Conservation (phyloP, 2,888 invertebrate species). For the Patella ulyssiponensis region DNA sequence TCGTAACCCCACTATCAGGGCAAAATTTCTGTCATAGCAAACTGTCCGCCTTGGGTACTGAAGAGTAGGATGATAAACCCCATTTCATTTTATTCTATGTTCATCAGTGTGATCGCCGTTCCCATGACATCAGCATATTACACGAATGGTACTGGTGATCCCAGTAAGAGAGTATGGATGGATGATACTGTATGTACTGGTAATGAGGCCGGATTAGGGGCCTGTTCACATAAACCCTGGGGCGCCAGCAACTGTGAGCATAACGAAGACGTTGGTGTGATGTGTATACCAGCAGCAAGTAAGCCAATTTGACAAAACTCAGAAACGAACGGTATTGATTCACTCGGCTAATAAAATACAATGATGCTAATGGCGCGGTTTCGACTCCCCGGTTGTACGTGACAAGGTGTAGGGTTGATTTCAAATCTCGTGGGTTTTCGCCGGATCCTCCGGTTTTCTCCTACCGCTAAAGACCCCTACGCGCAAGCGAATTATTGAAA, state of each 20-base stretch:
- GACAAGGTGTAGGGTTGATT: too few relatives aligned
- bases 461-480: too few relatives aligned
- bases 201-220: slow-evolving; percentile 46
- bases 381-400: too few relatives aligned
- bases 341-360: background rate
- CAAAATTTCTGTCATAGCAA: too few relatives aligned
- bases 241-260: slow-evolving; percentile 51
- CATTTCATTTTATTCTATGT: background rate
- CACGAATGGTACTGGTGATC: slow-evolving; percentile 44
- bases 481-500: too few relatives aligned
- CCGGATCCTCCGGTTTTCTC: too few relatives aligned
- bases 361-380: too few relatives aligned
- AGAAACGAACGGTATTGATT: too few relatives aligned
- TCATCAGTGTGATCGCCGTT: slow-evolving; percentile 41
- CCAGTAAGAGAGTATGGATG: slow-evolving; percentile 40
- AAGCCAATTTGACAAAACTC: background rate
- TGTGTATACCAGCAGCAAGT: slow-evolving; percentile 40
- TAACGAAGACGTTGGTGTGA: slow-evolving; percentile 52
- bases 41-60: too few relatives aligned
- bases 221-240: slow-evolving; percentile 50
- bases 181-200: slow-evolving; percentile 57
- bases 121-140: slow-evolving; percentile 47
- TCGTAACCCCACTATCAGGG: too few relatives aligned
- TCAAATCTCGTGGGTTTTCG: too few relatives aligned
- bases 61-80: too few relatives aligned